These are phyloP conservation scores for Galeopterus variegatus DNA, from an alignment of 2,113 vertebrate species.

Conservation along the genomic window DNA sequence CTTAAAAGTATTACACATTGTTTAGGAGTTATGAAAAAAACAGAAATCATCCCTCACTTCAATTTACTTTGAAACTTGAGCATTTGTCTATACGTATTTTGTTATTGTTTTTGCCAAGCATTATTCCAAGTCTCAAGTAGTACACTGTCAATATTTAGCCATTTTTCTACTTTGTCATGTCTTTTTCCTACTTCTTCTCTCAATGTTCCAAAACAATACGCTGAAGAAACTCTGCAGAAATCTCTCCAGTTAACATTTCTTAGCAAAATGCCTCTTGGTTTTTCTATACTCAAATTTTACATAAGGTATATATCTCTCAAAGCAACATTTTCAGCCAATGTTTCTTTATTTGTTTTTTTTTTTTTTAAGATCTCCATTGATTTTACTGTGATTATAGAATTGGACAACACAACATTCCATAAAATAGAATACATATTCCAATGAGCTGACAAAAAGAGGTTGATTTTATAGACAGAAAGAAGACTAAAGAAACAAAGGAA, in stretches of 20 bases:
- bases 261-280: slow-evolving; percentile 5
- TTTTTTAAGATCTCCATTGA: no score
- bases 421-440: no score
- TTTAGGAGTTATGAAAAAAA: slow-evolving; percentile 11
- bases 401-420: no score
- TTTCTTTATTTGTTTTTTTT: background rate
- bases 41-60: background rate
- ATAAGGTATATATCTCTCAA: background rate
- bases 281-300: background rate
- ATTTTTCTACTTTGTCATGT: background rate
- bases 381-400: no score
- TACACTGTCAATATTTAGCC: background rate
- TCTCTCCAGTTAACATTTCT: slow-evolving; percentile 3
- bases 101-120: background rate
- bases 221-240: background rate
- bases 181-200: background rate
- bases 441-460: no score
- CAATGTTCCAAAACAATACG: slow-evolving; percentile 9
- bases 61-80: background rate
- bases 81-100: background rate
- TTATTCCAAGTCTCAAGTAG: background rate
- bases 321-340: background rate
- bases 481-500: no score
- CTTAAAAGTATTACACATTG: background rate
- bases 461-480: no score